Conservation (phyloP, 2,888 invertebrate genomes). For the Auanema freiburgensis region DNA sequence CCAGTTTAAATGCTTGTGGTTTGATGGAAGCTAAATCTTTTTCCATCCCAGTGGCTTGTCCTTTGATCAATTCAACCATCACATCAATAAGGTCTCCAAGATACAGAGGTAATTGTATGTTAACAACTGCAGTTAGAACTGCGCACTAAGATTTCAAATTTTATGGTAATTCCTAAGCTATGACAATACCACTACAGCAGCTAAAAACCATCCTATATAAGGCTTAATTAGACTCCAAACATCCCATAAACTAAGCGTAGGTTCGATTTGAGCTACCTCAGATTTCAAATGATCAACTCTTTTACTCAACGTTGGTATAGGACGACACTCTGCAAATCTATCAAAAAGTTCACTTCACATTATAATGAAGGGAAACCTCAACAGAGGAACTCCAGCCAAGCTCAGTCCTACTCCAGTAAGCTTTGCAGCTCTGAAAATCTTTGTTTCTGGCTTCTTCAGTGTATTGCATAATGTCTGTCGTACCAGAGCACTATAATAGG, state of each 20-base stretch:
- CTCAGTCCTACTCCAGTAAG: too few relatives aligned
- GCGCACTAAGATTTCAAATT: conserved; percentile 55
- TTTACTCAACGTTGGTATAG: conserved; percentile 27
- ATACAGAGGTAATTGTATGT: conserved; percentile 56
- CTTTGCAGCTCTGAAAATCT: too few relatives aligned
- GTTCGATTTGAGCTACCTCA: conserved; percentile 11
- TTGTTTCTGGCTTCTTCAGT: too few relatives aligned
- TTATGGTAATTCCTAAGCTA: too few relatives aligned
- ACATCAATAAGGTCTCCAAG: conserved; percentile 58
- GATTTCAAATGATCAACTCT: conserved; percentile 30
- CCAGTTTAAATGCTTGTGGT: conserved; percentile 34
- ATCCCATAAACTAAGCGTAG: conserved; percentile 31
- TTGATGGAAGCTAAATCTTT: conserved; percentile 41
- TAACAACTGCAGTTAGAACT: conserved; percentile 52
- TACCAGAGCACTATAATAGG: too few relatives aligned
- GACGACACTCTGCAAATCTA: conserved; percentile 11
- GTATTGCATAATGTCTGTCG: too few relatives aligned
- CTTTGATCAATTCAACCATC: conserved; percentile 50
- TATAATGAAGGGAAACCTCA: too few relatives aligned
- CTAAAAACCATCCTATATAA: conserved; percentile 55
- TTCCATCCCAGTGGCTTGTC: conserved; percentile 32
- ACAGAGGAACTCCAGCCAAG: too few relatives aligned
- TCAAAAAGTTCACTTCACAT: too few relatives aligned
- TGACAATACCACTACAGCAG: conserved; percentile 55
- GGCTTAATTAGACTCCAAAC: conserved; percentile 50